Evolutionary conservation across 2,888 invertebrate genomes (phyloP), one percentile per base, ranked within the genome.

Genomic region (Sylvicola fuscatus): DNA sequence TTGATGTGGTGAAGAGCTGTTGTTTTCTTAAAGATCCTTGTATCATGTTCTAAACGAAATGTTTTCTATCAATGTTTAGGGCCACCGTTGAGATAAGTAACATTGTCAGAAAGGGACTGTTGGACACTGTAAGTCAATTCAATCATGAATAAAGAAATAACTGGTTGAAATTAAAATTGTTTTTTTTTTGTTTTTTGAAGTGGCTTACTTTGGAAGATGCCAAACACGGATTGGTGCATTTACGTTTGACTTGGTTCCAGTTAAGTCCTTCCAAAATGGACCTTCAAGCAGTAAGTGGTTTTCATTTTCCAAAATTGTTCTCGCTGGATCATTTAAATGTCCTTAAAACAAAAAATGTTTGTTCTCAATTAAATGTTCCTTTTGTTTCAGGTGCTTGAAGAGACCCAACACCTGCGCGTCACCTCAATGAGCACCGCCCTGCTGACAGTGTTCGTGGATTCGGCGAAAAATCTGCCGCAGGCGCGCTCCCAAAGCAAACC

Each of bases 171-270:
- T 16, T n/a, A 34, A 32, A 29, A n/a, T 17, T 17, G 34, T 21
- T 21, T 33, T 32, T 37, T 27, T 35, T 13, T 5, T 30, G 33
- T 32, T 16, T 37, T 29, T 13, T 17, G 28, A 57, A 93, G 89
- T 95, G 97, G 93, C 68, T 90, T 44, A 83, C 87, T 1, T 64
- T 98, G 45, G 92, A 95, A 56, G 82, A 89, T 58, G 92, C 90
- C 7, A 92, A 90, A 56, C 86, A 89, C 50, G 97, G 97, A 5
- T 77, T 89, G 64, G 69, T 98, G 1, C 89, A 93, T 51, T 58
- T 97, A 36, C 75, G 86, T 35, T 64, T 92, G 35, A 76, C 78
- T 5, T 98, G 97, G 97, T 70, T 92, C 45, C 70, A 75, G 37
- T 64, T 95, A 37, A 74, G 79, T 35, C 61, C 72, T 27, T 69